Conservation (phyloP, 2,888 invertebrate genomes). For the Mimas tiliae region DNA sequence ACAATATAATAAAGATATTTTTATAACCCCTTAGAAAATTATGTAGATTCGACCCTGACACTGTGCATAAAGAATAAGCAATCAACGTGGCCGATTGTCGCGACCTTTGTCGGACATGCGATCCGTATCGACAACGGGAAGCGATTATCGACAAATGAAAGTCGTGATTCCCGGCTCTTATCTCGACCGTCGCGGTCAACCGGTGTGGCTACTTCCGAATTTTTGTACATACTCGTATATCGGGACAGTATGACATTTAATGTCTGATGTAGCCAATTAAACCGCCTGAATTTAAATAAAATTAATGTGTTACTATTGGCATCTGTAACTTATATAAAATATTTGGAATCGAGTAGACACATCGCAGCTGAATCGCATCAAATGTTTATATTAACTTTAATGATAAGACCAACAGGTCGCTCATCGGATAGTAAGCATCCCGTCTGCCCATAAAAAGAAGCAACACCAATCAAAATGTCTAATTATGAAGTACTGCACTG, state of each 20-base stretch:
- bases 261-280: neutral
- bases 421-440: too few species aligned
- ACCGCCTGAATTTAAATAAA: too few species aligned
- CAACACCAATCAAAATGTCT: too few species aligned
- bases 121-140: slow-evolving; percentile 42
- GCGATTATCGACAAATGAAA: slow-evolving; percentile 37
- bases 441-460: too few species aligned
- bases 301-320: too few species aligned
- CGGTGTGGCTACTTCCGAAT: slow-evolving; percentile 29
- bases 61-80: slow-evolving; percentile 8
- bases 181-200: slow-evolving; percentile 42
- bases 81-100: slow-evolving; percentile 6
- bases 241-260: slow-evolving; percentile 8
- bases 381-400: too few species aligned
- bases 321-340: too few species aligned
- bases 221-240: neutral
- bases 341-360: too few species aligned
- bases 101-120: slow-evolving; percentile 32
- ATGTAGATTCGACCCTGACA: slow-evolving; percentile 4
- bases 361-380: too few species aligned
- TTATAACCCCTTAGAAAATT: neutral
- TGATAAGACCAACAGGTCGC: too few species aligned
- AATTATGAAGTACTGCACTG: too few species aligned
- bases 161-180: slow-evolving; percentile 36
- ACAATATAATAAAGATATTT: neutral